These are phyloP conservation scores for Eupelmus urozonus DNA, from an alignment of 2,888 invertebrate species.

Conservation along the genomic window DNA sequence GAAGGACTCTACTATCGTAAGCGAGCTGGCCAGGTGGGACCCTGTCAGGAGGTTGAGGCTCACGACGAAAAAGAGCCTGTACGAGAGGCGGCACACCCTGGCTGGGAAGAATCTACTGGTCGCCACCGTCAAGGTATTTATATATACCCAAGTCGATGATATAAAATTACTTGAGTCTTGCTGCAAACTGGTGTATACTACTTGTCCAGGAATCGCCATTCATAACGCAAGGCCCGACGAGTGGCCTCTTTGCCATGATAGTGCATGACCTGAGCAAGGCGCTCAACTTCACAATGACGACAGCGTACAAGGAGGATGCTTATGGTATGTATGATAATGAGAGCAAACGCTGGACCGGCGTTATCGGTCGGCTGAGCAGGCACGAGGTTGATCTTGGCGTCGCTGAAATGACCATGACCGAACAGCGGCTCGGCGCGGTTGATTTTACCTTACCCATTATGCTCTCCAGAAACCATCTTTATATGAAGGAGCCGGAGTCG, in stretches of 20 bases:
- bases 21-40: constrained; percentile 61
- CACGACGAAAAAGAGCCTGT: constrained; percentile 43
- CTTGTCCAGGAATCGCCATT: constrained; percentile 57
- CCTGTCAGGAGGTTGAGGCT: constrained; percentile 40
- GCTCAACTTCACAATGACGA: constrained; percentile 62
- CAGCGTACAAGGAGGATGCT: constrained; percentile 19
- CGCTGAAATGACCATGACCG: constrained; percentile 59
- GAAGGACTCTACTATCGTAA: constrained; percentile 46
- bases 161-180: too few species aligned
- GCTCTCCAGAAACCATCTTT: constrained; percentile 55
- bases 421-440: constrained; percentile 57
- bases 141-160: too few species aligned
- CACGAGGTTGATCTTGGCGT: constrained; percentile 63
- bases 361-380: constrained; percentile 57
- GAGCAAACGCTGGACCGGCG: constrained; percentile 63
- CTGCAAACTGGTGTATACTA: too few species aligned
- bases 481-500: constrained; percentile 59
- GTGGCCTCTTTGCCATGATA: constrained; percentile 61
- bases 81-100: constrained; percentile 61
- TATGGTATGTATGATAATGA: constrained; percentile 62
- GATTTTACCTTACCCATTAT: constrained; percentile 66
- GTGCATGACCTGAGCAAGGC: constrained; percentile 48
- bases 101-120: constrained; percentile 59
- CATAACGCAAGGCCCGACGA: constrained; percentile 41
- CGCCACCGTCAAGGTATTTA: constrained; percentile 63